phyloP scores from a whole-genome alignment of 2,113 vertebrate genomes.

The Oreochromis niloticus region DNA sequence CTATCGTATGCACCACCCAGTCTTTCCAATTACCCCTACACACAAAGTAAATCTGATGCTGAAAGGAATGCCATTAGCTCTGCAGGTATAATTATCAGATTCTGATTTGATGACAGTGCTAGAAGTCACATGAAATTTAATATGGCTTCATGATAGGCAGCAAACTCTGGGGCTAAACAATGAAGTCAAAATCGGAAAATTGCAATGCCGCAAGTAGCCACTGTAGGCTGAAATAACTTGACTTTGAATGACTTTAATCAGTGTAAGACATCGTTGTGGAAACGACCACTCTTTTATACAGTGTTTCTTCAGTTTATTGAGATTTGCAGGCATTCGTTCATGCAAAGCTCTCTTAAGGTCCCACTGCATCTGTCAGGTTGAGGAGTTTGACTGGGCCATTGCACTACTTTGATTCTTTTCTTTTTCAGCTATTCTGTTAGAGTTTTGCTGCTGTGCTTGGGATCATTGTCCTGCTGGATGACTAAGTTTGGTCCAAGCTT shows the following conservation, averaged over 20 bases:
- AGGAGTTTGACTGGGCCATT: not conserved
- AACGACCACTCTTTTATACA: not conserved
- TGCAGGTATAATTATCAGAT: not conserved
- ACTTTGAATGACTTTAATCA: not conserved
- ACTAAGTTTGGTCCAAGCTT: not conserved
- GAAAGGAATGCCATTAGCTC: not conserved
- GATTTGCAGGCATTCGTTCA: not conserved
- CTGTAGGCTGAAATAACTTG: not conserved
- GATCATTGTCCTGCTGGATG: not conserved
- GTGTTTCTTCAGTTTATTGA: not conserved
- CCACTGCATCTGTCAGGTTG: not conserved
- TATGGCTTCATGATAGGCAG: not conserved
- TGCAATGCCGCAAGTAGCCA: not conserved
- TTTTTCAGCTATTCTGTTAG: not conserved
- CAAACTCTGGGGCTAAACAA: not conserved
- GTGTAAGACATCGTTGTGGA: not conserved
- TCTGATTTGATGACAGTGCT: not conserved
- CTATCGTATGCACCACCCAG: not conserved
- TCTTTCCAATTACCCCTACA: not conserved
- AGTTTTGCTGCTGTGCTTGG: not conserved
- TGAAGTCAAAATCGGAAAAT: not conserved
- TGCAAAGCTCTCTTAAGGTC: not conserved
- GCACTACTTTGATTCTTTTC: not conserved
- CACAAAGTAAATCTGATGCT: not conserved
- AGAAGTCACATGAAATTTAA: not conserved